Base-by-base conservation (phyloP, 2,113 vertebrate species). In the Pelecanus crispus region DNA sequence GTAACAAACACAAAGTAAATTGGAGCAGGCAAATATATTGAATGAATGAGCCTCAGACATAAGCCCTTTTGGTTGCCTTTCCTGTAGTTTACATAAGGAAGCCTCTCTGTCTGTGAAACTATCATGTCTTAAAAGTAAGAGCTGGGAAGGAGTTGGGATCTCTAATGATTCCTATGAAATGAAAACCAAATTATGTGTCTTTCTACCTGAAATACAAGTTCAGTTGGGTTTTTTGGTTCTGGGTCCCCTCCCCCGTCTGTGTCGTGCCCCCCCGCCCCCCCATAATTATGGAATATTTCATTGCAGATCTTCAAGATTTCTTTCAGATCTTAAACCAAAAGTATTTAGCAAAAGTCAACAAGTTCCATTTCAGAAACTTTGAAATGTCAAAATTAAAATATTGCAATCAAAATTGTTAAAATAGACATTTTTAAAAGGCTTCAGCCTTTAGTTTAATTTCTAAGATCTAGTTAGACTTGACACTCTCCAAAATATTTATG, bases 401-500 rank as follows among this genome's bases (percentile, higher is more conserved):
- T 36, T 17, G 11, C 32, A 61, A 58, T 49, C 11, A n/a, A 70
- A 92, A 32, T 26, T 62, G n/a, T 66, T 81, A 62, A 89, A 92
- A 88, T 31, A 90, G 55, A 42, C 16, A 26, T 68, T 86, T 91
- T 92, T 26, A 77, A 65, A 81, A 52, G 58, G 22, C 9, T 68
- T 88, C 38, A 36, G 5, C 1, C 29, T 83, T 86, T 45, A 75
- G 17, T 75, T 86, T 75, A 58, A 73, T 91, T 91, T 92, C 55
- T 68, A 45, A 82, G 68, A 73, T 83, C 36, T 77, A 17, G 34
- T 61, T 77, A 70, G 17, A 14, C 28, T 91, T 95, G 67, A 78
- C 62, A 53, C 2, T 74, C 10, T 86, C 28, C 62, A 89, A 91
- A 96, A 86, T 94, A 81, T 89, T 92, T 91, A 86, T 66, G 10